phyloP scores from a whole-genome alignment of 2,113 vertebrate species.

The Pituophis catenifer region DNA sequence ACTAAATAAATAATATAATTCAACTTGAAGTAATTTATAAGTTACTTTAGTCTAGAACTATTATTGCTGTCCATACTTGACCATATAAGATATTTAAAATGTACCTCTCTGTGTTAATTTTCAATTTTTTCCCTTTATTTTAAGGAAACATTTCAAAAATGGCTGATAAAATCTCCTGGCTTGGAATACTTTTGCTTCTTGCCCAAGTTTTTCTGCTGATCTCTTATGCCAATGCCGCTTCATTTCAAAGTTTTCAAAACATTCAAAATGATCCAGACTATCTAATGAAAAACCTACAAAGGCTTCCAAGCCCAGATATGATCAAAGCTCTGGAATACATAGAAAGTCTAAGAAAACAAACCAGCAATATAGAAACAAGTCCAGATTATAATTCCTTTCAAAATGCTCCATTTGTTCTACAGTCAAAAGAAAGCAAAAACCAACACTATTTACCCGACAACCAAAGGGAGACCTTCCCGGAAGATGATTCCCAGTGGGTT shows the following conservation, averaged over 20 bases:
- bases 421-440: constrained; percentile 75
- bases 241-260: constrained; percentile 81
- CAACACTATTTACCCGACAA: constrained; percentile 65
- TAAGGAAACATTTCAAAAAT: constrained; percentile 76
- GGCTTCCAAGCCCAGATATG: constrained; percentile 82
- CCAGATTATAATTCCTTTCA: constrained; percentile 76
- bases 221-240: constrained; percentile 72
- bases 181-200: constrained; percentile 65
- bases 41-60: neutral
- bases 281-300: constrained; percentile 69
- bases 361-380: constrained; percentile 74
- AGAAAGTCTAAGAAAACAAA: constrained; percentile 84
- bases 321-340: constrained; percentile 93
- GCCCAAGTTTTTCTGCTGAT: constrained; percentile 66
- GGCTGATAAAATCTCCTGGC: constrained; percentile 67
- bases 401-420: constrained; percentile 68
- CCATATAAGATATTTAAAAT: constrained; percentile 1
- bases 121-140: constrained; percentile 61
- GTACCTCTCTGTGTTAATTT: constrained; percentile 58
- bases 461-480: constrained; percentile 69
- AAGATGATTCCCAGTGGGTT: constrained; percentile 84
- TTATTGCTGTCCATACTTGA: neutral
- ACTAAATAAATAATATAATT: neutral
- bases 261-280: constrained; percentile 78
- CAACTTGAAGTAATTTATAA: neutral